Percentiles rank a stretch among this genome's conserved stretches.
Evolutionary conservation across 2,888 invertebrate species (phyloP).

Genomic region (Oeneis ivallda): DNA sequence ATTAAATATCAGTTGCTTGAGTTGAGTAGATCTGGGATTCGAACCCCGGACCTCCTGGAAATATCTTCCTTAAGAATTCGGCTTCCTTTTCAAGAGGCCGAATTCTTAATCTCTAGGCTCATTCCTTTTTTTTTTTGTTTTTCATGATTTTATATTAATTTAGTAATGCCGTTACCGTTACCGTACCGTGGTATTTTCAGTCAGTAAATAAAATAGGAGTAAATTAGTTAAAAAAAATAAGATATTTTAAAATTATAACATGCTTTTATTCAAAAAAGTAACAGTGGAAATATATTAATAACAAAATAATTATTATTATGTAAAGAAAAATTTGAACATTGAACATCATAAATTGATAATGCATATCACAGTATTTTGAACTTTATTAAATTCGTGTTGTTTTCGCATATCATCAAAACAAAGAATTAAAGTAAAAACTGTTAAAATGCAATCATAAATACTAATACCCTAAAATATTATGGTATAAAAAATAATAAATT

Average conservation of each 20-base stretch:
- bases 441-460: conserved; percentile 9
- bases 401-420: neutral
- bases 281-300: neutral
- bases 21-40: too few relatives aligned
- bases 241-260: conserved; percentile 1
- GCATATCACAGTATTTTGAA: conserved; percentile 10
- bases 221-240: neutral
- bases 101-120: too few relatives aligned
- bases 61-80: too few relatives aligned
- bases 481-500: neutral
- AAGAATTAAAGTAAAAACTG: neutral
- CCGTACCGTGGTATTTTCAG: too few relatives aligned
- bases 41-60: too few relatives aligned
- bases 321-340: conserved; percentile 1
- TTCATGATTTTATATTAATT: too few relatives aligned
- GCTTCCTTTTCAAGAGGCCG: too few relatives aligned
- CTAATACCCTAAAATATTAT: conserved; percentile 8
- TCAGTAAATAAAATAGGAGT: neutral
- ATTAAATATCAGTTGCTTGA: too few relatives aligned
- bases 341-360: neutral
- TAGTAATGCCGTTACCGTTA: too few relatives aligned
- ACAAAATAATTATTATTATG: neutral
- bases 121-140: too few relatives aligned
- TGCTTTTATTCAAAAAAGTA: conserved; percentile 18
- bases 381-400: conserved; percentile 4